Percentiles rank a stretch among this genome's conserved stretches.
Evolutionary conservation across 2,888 invertebrate species (phyloP).

Genomic region (Mamestra brassicae): DNA sequence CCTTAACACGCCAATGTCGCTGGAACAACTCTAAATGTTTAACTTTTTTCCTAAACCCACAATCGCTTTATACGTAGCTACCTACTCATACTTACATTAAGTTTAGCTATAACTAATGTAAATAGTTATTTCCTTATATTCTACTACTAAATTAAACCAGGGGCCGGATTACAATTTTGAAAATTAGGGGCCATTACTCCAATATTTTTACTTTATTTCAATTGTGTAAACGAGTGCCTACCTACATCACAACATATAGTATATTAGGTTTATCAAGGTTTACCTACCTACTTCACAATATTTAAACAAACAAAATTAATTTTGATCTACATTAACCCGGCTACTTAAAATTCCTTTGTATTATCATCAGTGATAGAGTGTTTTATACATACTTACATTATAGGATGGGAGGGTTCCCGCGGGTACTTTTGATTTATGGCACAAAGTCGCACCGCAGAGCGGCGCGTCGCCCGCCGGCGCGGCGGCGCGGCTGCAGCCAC

Average conservation of each 20-base stretch:
- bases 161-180: background rate
- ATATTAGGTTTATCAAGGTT: too few species aligned
- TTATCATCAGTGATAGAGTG: conserved; percentile 76
- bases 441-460: conserved; percentile 81
- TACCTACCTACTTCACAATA: background rate
- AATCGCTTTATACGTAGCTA: conserved; percentile 14
- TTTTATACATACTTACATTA: conserved; percentile 79
- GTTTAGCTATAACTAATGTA: background rate
- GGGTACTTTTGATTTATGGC: conserved; percentile 89
- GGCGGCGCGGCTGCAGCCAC: conserved; percentile 74
- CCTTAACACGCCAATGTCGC: conserved; percentile 86
- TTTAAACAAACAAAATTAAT: conserved; percentile 58
- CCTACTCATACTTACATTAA: background rate
- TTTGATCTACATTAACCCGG: conserved; percentile 58
- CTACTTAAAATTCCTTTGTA: conserved; percentile 69
- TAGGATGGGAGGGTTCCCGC: conserved; percentile 81
- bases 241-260: background rate
- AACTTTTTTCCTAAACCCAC: conserved; percentile 67
- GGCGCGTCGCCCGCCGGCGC: conserved; percentile 70
- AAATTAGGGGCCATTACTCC: background rate
- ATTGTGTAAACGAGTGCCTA: background rate
- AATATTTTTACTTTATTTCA: background rate
- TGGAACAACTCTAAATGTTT: conserved; percentile 79
- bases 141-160: background rate
- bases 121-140: background rate